A percentile compares a stretch with the other conserved stretches of the same genome.
Evolutionary conservation across 2,888 invertebrate species (phyloP).

Genomic region (Megaustenia siamemsis): DNA sequence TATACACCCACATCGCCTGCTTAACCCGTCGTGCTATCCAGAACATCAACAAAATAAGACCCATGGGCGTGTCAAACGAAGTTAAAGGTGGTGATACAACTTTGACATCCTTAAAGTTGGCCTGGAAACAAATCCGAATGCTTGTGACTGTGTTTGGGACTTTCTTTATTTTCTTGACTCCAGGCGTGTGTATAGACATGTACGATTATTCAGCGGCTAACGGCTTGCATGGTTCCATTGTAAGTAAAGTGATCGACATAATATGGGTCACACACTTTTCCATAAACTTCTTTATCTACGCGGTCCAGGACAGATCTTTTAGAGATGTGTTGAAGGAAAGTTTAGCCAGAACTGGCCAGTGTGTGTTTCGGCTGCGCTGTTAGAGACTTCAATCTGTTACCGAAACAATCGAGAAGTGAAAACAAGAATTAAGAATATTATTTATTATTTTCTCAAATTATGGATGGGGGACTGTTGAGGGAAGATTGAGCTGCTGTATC

Average conservation of each 20-base stretch:
- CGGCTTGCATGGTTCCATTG: background rate
- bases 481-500: too few species aligned
- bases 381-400: too few species aligned
- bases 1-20: background rate
- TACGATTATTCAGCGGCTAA: background rate
- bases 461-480: too few species aligned
- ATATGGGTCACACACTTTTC: background rate
- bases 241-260: background rate
- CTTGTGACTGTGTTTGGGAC: background rate
- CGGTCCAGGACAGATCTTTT: background rate
- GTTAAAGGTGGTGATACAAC: background rate
- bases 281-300: background rate
- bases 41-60: background rate
- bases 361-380: too few species aligned
- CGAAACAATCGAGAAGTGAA: too few species aligned
- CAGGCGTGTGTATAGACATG: background rate
- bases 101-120: background rate
- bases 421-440: too few species aligned
- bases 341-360: too few species aligned
- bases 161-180: background rate
- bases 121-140: background rate
- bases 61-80: background rate
- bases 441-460: too few species aligned
- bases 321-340: background rate
- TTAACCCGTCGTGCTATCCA: background rate